Percentiles rank a stretch among this genome's conserved stretches.
Evolutionary conservation across 2,113 vertebrate species (phyloP).

Genomic region (Varanus salvator): DNA sequence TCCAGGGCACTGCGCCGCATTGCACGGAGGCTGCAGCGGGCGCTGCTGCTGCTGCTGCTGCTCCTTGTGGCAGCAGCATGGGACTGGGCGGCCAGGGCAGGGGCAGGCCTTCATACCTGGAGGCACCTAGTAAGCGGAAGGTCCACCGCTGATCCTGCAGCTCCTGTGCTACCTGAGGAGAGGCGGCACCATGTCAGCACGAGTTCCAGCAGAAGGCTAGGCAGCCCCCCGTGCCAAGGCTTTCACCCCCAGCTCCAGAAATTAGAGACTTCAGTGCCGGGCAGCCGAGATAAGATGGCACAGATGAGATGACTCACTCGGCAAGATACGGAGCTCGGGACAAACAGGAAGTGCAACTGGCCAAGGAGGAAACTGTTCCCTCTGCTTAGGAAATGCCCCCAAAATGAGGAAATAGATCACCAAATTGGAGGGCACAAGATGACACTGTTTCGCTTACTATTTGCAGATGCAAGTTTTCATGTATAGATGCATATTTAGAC

Average conservation of each 20-base stretch:
- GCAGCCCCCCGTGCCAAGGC: not conserved
- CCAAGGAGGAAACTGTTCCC: not conserved
- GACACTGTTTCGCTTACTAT: too few relatives aligned
- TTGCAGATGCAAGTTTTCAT: too few relatives aligned
- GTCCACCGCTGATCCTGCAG: constrained; percentile 79
- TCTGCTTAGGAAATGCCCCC: too few relatives aligned
- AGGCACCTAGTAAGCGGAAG: constrained; percentile 81
- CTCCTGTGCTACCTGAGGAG: constrained; percentile 78
- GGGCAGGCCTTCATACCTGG: constrained; percentile 75
- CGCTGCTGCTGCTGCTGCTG: not conserved
- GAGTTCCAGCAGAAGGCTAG: too few relatives aligned
- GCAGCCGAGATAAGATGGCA: not conserved
- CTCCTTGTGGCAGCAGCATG: too few relatives aligned
- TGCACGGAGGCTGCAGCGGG: not conserved
- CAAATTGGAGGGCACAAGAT: too few relatives aligned
- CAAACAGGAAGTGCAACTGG: not conserved
- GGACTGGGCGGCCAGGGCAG: too few relatives aligned
- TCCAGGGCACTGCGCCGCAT: not conserved
- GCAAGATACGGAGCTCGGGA: not conserved
- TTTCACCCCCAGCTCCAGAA: not conserved
- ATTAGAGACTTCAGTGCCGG: not conserved
- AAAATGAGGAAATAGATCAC: not conserved
- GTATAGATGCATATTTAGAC: too few relatives aligned
- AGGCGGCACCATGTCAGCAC: too few relatives aligned
- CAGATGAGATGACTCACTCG: too few relatives aligned